Evolutionary conservation across 2,113 vertebrate genomes (phyloP).

Genomic region (Mandrillus leucophaeus): DNA sequence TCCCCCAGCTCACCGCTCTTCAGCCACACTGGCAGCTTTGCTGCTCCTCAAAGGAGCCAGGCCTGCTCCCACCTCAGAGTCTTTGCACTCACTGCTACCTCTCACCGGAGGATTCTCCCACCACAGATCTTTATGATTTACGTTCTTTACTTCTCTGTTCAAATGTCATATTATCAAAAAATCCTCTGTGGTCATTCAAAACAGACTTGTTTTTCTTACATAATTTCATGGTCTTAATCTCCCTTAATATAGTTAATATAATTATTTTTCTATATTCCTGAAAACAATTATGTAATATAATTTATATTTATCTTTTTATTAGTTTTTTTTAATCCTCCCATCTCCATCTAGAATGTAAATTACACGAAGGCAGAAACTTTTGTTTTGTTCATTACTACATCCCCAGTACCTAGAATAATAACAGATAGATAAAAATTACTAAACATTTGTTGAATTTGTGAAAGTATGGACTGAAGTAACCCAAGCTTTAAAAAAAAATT

Average conservation of each 20-base stretch:
- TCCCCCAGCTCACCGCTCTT: neutral
- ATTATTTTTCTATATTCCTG: neutral
- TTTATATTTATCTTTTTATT: neutral
- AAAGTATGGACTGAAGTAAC: neutral
- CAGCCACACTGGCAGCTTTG: neutral
- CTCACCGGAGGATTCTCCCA: neutral
- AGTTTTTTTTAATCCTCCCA: neutral
- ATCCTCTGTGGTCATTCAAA: neutral
- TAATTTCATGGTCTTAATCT: neutral
- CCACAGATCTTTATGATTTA: neutral
- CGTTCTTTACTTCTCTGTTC: neutral
- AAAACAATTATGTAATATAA: neutral
- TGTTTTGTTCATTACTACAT: neutral
- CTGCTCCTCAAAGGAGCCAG: neutral
- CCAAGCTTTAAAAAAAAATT: neutral
- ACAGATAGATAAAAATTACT: neutral
- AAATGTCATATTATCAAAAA: neutral
- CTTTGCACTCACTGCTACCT: neutral
- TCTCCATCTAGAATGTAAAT: neutral
- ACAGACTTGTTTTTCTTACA: conserved; percentile 1
- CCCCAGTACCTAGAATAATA: neutral
- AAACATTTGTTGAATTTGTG: neutral
- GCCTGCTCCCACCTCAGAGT: neutral
- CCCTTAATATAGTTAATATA: neutral
- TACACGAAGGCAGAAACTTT: neutral